Evolutionary conservation across 2,113 vertebrate genomes (phyloP).

Genomic region (Cinclus cinclus): DNA sequence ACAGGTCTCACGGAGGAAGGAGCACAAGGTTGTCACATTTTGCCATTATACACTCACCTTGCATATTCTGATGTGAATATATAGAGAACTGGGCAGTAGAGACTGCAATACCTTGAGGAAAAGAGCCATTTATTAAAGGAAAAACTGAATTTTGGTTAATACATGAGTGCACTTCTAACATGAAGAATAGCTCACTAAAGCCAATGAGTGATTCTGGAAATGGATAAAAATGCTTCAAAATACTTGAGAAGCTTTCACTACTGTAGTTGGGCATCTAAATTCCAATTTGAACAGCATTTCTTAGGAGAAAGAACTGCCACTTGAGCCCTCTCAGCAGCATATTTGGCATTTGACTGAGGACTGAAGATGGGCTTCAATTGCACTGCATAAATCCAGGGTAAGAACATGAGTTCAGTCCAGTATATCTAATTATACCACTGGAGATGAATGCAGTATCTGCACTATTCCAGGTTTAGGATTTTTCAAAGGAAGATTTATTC

Average conservation of each 20-base stretch:
- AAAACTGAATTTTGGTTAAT: neutral
- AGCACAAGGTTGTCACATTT: neutral
- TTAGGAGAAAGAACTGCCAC: neutral
- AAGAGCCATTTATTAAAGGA: neutral
- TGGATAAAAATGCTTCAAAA: neutral
- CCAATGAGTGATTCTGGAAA: neutral
- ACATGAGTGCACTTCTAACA: neutral
- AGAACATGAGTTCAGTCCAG: neutral
- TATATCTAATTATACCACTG: neutral
- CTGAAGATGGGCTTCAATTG: neutral
- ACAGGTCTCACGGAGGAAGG: rapidly evolving
- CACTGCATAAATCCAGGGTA: neutral
- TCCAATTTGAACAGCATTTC: neutral
- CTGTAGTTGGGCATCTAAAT: neutral
- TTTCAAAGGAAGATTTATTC: conserved; percentile 2
- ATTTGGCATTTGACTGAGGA: neutral
- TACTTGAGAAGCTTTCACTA: neutral
- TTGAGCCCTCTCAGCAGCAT: neutral
- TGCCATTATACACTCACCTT: neutral
- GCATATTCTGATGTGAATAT: neutral
- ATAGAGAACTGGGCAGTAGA: neutral
- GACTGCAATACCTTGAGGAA: neutral
- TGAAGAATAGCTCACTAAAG: neutral
- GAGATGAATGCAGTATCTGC: neutral
- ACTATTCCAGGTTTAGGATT: neutral